A percentile compares a stretch with the other conserved stretches of the same genome.
Conservation (phyloP, 2,888 invertebrate genomes). For the Ochropleura leucogaster region DNA sequence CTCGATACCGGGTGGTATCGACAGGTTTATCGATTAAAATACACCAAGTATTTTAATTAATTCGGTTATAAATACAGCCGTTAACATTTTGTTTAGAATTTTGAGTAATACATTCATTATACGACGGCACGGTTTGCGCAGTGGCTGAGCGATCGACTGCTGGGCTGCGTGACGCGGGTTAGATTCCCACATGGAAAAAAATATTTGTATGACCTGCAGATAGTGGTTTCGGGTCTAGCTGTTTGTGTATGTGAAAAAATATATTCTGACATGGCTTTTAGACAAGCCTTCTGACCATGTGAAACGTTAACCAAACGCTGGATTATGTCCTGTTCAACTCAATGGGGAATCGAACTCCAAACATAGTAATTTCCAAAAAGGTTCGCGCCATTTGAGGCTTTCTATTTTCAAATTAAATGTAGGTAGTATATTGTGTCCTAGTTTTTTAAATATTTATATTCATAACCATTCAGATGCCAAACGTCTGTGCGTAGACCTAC, state of each 20-base stretch:
- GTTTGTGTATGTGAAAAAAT: too few species aligned
- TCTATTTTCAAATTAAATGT: neutral
- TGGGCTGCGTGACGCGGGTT: too few species aligned
- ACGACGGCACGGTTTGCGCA: too few species aligned
- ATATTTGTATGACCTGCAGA: too few species aligned
- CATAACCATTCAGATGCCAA: too few species aligned
- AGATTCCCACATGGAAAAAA: too few species aligned
- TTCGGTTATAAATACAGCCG: neutral
- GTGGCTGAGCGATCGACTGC: too few species aligned
- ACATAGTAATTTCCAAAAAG: neutral
- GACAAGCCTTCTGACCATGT: neutral
- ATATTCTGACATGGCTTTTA: too few species aligned
- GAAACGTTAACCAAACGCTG: neutral
- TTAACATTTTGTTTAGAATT: neutral
- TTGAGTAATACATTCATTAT: neutral
- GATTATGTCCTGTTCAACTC: neutral
- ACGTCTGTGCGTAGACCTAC: too few species aligned
- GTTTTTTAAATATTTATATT: neutral
- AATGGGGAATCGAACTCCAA: neutral
- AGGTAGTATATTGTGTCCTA: neutral
- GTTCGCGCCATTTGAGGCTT: neutral
- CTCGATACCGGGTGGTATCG: slow-evolving; percentile 62
- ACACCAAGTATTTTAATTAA: slow-evolving; percentile 29
- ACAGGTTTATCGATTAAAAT: slow-evolving; percentile 64
- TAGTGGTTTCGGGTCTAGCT: too few species aligned